Evolutionary conservation across 2,888 invertebrate genomes (phyloP).

Genomic region (Linyphia triangularis): DNA sequence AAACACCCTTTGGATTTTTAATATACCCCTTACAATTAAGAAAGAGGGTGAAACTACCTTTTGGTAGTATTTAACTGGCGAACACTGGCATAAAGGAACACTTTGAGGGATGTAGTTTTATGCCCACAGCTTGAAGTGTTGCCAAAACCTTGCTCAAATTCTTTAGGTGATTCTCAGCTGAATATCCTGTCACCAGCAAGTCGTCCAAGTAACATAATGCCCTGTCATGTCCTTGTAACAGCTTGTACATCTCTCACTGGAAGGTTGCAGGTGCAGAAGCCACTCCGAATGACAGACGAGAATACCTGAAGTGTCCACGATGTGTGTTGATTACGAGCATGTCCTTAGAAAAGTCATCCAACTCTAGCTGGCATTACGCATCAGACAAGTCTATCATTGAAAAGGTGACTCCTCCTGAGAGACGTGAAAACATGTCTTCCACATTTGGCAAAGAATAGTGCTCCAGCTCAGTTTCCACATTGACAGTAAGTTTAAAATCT

Average conservation of each 20-base stretch:
- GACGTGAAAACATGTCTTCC: slow-evolving; percentile 3
- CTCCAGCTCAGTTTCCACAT: slow-evolving; percentile 11
- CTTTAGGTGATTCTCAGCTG: not conserved
- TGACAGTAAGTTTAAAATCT: slow-evolving; percentile 47
- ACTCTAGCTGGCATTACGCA: slow-evolving; percentile 42
- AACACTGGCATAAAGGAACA: slow-evolving; percentile 75
- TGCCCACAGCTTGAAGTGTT: not conserved
- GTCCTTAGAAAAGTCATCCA: slow-evolving; percentile 20
- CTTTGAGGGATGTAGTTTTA: slow-evolving; percentile 71
- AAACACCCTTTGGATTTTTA: no score
- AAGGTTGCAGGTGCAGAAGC: slow-evolving; percentile 47
- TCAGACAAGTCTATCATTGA: slow-evolving; percentile 34
- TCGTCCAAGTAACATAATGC: slow-evolving; percentile 6
- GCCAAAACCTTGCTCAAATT: slow-evolving; percentile 3
- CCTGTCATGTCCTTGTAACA: not conserved
- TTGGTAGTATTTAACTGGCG: no score
- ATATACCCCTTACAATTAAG: no score
- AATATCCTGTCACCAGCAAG: not conserved
- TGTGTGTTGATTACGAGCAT: slow-evolving; percentile 27
- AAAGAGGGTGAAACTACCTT: no score
- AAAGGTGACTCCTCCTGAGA: slow-evolving; percentile 20
- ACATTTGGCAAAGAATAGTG: slow-evolving; percentile 26
- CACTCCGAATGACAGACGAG: slow-evolving; percentile 21
- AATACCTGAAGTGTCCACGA: slow-evolving; percentile 13
- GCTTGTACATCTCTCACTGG: slow-evolving; percentile 24